phyloP scores from a whole-genome alignment of 2,797 vertebrate genomes.

The Buceros bicornis region DNA sequence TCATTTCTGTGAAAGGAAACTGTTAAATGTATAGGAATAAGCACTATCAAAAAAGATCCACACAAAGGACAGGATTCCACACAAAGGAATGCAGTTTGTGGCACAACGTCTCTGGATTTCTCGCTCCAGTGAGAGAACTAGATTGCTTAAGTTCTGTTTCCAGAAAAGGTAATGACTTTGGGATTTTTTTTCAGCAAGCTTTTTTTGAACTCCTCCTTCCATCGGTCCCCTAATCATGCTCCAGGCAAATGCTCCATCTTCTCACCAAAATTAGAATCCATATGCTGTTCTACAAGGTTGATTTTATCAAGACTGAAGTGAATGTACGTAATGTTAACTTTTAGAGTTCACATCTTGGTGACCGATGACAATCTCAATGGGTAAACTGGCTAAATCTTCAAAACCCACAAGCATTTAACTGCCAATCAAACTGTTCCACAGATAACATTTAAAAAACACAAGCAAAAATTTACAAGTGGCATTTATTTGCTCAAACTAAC shows the following conservation, averaged over 20 bases:
- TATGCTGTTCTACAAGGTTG: background rate
- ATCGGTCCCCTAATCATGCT: background rate
- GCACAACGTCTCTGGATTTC: background rate
- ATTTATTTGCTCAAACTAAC: background rate
- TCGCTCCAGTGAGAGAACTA: background rate
- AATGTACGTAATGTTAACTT: background rate
- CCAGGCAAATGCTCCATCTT: background rate
- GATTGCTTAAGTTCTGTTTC: background rate
- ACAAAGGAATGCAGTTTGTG: background rate
- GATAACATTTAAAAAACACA: background rate
- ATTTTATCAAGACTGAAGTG: background rate
- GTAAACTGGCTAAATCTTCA: background rate
- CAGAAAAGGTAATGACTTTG: background rate
- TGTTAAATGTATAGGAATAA: background rate
- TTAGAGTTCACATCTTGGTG: background rate
- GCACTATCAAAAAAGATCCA: background rate
- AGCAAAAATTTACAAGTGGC: background rate
- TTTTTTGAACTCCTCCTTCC: background rate
- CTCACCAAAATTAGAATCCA: background rate
- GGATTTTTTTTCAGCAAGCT: background rate
- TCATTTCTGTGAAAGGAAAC: background rate
- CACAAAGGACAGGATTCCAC: too few relatives aligned
- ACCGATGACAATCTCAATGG: background rate
- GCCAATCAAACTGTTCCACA: background rate
- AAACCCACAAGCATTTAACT: background rate